Evolutionary conservation across 2,888 invertebrate species (phyloP).

Genomic region (Quadroppia sp.): DNA sequence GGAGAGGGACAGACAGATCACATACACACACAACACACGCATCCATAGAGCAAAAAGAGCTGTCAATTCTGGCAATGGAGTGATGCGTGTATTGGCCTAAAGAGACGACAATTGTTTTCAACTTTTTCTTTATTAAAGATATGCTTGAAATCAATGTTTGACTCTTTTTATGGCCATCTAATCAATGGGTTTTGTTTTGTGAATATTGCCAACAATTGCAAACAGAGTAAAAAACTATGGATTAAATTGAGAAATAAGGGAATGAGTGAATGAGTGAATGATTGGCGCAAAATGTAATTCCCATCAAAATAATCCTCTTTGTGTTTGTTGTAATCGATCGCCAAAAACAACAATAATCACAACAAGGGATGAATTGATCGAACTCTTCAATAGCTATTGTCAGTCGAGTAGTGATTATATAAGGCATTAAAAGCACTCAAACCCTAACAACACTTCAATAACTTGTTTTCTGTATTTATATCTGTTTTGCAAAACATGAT

Average conservation of each 20-base stretch:
- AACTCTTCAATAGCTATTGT: conserved; percentile 10
- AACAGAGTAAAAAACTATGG: neutral
- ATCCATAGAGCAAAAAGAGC: conserved; percentile 4
- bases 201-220: neutral
- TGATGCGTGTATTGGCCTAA: conserved; percentile 27
- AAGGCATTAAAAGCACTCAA: neutral
- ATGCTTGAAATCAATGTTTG: neutral
- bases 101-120: conserved; percentile 22
- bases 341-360: neutral
- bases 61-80: conserved; percentile 29
- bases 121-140: neutral
- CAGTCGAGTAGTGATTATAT: conserved; percentile 1
- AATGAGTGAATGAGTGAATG: neutral
- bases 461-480: neutral
- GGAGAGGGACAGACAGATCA: neutral
- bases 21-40: neutral
- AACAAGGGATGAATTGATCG: conserved; percentile 17
- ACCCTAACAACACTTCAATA: conserved; percentile 21
- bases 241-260: conserved; percentile 15
- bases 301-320: conserved; percentile 30
- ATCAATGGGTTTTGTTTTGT: conserved; percentile 11
- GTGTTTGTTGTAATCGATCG: conserved; percentile 25
- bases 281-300: conserved; percentile 22
- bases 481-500: conserved; percentile 12
- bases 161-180: neutral